phyloP scores from a whole-genome alignment of 2,113 vertebrate species.

The Sebastes schlegelii region DNA sequence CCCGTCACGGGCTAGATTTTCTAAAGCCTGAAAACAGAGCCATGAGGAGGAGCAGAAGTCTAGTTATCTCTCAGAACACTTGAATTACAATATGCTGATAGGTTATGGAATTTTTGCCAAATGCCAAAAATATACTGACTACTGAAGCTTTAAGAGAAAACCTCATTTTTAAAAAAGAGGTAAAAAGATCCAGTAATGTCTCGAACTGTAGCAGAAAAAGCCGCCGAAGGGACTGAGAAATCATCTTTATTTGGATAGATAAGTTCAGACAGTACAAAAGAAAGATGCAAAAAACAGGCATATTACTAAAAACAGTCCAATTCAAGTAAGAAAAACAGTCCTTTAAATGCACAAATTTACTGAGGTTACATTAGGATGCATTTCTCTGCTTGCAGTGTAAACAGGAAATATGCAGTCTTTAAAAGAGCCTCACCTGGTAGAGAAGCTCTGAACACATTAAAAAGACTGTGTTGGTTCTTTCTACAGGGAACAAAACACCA shows the following conservation, averaged over 20 bases:
- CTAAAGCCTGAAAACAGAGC: no score
- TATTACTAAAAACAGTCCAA: conserved; percentile 69
- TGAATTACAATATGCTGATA: no score
- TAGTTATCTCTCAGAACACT: no score
- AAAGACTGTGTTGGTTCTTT: neutral
- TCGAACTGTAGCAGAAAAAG: neutral
- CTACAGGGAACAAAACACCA: conserved; percentile 22
- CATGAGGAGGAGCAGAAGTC: no score
- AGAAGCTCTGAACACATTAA: no score
- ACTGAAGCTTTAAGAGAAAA: neutral
- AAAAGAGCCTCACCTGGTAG: neutral
- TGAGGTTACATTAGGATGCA: conserved; percentile 41
- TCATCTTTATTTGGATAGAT: conserved; percentile 72
- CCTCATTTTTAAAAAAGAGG: neutral
- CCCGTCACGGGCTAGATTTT: no score
- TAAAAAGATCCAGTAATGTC: neutral
- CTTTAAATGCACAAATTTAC: conserved; percentile 49
- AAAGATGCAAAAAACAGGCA: conserved; percentile 67
- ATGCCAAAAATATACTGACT: no score
- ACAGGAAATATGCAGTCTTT: neutral
- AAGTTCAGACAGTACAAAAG: conserved; percentile 75
- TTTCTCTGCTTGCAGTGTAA: conserved; percentile 24
- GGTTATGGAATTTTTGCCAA: no score
- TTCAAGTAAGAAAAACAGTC: conserved; percentile 78
- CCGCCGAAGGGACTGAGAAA: conserved; percentile 42